phyloP scores from a whole-genome alignment of 1,140 invertebrate species.

The Drosophila kohkoa region DNA sequence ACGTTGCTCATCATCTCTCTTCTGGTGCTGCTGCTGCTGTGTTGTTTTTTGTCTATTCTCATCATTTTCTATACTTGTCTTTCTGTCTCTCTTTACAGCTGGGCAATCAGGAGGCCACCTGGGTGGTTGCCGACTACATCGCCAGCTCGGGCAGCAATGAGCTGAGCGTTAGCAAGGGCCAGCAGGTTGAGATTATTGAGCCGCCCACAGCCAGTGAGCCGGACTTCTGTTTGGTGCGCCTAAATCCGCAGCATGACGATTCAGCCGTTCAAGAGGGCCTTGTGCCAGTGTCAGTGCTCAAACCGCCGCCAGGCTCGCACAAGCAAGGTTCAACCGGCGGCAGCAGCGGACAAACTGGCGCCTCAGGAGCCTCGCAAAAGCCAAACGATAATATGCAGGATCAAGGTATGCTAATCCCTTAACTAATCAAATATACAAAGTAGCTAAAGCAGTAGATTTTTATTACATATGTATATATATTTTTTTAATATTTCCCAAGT shows the following conservation, averaged over 20 bases:
- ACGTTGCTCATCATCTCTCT: constrained; percentile 24
- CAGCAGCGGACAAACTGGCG: constrained; percentile 27
- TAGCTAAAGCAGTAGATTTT: no score
- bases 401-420: constrained; percentile 62
- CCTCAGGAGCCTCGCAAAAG: constrained; percentile 54
- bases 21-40: neutral
- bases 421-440: neutral
- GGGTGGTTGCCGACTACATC: constrained; percentile 93
- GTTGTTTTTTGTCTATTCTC: constrained; percentile 37
- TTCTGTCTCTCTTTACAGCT: constrained; percentile 85
- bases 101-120: constrained; percentile 92
- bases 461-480: no score
- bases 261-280: constrained; percentile 90
- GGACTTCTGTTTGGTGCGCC: constrained; percentile 89
- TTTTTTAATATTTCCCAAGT: no score
- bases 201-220: constrained; percentile 86
- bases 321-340: constrained; percentile 60
- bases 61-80: constrained; percentile 15
- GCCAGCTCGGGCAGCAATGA: constrained; percentile 89
- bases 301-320: constrained; percentile 89
- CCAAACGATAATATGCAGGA: constrained; percentile 74
- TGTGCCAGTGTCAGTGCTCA: constrained; percentile 92
- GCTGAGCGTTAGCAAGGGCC: constrained; percentile 92
- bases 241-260: constrained; percentile 86
- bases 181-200: constrained; percentile 96